phyloP scores from a whole-genome alignment of 2,797 vertebrate species.

The Poeciliopsis presidionis region DNA sequence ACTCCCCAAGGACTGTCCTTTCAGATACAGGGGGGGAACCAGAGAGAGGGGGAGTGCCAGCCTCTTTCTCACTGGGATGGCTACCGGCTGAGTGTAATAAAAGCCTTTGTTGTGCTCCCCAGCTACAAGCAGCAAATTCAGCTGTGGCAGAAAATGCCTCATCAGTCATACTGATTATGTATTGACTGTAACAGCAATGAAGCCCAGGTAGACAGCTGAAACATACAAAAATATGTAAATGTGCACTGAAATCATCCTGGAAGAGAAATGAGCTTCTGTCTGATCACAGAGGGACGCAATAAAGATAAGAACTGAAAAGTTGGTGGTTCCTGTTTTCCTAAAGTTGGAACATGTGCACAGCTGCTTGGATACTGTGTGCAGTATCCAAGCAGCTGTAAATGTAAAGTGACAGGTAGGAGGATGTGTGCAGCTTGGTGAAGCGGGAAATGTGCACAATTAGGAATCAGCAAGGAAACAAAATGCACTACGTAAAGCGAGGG shows the following conservation, averaged over 20 bases:
- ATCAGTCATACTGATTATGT: constrained; percentile 14
- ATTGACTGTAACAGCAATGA: constrained; percentile 9
- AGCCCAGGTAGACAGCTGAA: constrained; percentile 1
- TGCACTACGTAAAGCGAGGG: neutral
- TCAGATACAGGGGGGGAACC: constrained; percentile 47
- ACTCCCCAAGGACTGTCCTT: constrained; percentile 71
- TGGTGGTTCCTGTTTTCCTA: constrained; percentile 22
- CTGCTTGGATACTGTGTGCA: constrained; percentile 60
- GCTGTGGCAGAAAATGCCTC: constrained; percentile 35
- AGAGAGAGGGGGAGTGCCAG: constrained; percentile 58
- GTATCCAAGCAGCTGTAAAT: constrained; percentile 46
- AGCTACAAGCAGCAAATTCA: constrained; percentile 50
- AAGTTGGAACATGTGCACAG: constrained; percentile 53
- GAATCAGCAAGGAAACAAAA: constrained; percentile 7
- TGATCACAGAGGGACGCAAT: constrained; percentile 17
- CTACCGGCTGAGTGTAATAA: constrained; percentile 76
- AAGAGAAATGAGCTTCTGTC: neutral
- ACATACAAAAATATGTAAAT: neutral
- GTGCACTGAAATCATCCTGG: neutral
- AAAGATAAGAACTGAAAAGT: constrained; percentile 25
- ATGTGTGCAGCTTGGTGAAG: constrained; percentile 2
- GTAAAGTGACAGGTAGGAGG: constrained; percentile 53
- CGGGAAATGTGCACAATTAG: constrained; percentile 8
- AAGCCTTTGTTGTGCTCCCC: constrained; percentile 77
- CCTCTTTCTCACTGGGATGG: constrained; percentile 66